Percentiles rank a stretch among this genome's conserved stretches.
Evolutionary conservation across 2,113 vertebrate genomes (phyloP).

Genomic region (Stegostoma tigrinum): DNA sequence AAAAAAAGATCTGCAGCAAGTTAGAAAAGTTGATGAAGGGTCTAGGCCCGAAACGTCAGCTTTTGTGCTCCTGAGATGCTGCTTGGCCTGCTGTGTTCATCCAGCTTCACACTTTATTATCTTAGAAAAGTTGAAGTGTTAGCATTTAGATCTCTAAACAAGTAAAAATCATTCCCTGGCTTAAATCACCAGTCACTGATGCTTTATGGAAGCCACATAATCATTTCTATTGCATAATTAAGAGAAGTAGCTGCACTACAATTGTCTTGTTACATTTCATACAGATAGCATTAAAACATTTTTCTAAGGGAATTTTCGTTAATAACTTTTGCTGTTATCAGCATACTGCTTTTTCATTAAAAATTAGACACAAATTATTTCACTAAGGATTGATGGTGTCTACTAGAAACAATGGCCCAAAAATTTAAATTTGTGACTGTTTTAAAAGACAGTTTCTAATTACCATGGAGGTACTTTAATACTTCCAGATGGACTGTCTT

Average conservation of each 20-base stretch:
- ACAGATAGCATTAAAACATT: not conserved
- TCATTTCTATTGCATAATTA: conserved; percentile 13
- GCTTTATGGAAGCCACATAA: not conserved
- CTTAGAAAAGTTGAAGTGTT: not conserved
- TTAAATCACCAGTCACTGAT: not conserved
- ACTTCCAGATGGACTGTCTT: not conserved
- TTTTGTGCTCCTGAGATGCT: too few species aligned
- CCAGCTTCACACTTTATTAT: too few species aligned
- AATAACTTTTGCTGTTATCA: not conserved
- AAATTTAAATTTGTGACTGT: not conserved
- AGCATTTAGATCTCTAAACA: not conserved
- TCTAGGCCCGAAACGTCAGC: too few species aligned
- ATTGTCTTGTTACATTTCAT: not conserved
- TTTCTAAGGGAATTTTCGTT: not conserved
- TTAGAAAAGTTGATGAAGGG: not conserved
- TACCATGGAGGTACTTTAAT: not conserved
- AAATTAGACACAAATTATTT: not conserved
- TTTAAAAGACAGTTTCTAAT: not conserved
- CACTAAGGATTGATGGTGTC: not conserved
- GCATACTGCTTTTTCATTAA: conserved; percentile 2
- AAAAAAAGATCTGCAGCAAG: not conserved
- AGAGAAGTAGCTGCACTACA: not conserved
- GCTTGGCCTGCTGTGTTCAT: too few species aligned
- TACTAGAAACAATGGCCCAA: not conserved
- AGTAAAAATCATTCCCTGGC: not conserved